phyloP scores from a whole-genome alignment of 2,888 invertebrate genomes.

The Buathra laborator region DNA sequence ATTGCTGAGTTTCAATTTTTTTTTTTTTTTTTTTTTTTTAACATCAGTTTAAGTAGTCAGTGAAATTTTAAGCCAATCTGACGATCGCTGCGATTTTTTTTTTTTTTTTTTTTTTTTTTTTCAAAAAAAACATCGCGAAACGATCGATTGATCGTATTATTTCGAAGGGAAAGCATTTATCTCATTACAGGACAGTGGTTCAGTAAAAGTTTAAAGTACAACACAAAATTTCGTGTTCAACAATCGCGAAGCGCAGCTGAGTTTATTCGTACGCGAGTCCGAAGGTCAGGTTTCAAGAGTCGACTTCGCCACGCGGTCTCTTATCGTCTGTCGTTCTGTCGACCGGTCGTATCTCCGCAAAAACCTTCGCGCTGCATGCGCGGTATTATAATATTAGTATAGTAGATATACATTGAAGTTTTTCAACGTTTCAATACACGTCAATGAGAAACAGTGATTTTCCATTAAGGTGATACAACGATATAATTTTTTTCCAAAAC shows the following conservation, averaged over 20 bases:
- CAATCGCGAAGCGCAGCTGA: background rate
- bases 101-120: too few species aligned
- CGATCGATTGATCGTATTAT: too few species aligned
- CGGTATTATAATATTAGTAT: background rate
- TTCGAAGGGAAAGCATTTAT: background rate
- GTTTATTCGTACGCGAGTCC: constrained; percentile 52
- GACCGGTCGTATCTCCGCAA: constrained; percentile 33
- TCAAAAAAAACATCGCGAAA: too few species aligned
- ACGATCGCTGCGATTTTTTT: too few species aligned
- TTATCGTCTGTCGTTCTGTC: constrained; percentile 58
- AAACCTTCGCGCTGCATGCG: constrained; percentile 4
- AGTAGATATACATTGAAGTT: background rate
- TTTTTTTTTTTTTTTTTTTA: too few species aligned
- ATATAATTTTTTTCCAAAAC: background rate
- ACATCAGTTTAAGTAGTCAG: too few species aligned
- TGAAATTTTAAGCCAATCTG: too few species aligned
- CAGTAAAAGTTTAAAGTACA: constrained; percentile 16
- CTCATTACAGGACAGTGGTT: background rate
- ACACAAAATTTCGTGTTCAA: constrained; percentile 6
- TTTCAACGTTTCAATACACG: background rate
- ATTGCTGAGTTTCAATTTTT: too few species aligned
- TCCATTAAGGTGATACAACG: background rate
- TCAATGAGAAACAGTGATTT: background rate
- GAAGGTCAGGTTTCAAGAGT: constrained; percentile 61
- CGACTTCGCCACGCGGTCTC: constrained; percentile 60